Evolutionary conservation across 1,140 invertebrate genomes (phyloP).

Genomic region (Manduca sexta): DNA sequence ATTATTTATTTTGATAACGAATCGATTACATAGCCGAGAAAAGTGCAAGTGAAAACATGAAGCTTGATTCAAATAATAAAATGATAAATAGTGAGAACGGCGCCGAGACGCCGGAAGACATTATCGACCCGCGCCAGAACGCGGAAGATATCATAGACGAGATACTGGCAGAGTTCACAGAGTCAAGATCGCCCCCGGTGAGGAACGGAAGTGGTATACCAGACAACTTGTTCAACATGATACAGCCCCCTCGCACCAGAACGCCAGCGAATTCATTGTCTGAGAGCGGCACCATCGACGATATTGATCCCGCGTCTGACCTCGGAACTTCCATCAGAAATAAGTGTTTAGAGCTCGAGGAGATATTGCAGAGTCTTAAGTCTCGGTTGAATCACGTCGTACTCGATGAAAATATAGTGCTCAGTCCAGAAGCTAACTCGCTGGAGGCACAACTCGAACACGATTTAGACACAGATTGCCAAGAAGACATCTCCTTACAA

Average conservation of each 20-base stretch:
- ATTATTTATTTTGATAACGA: slow-evolving; percentile 58
- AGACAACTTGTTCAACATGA: slow-evolving; percentile 55
- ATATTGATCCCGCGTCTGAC: slow-evolving; percentile 67
- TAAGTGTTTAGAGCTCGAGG: slow-evolving; percentile 69
- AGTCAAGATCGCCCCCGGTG: slow-evolving; percentile 41
- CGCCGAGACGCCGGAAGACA: slow-evolving; percentile 51
- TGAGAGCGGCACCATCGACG: slow-evolving; percentile 57
- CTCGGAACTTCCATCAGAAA: slow-evolving; percentile 66
- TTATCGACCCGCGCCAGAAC: slow-evolving; percentile 56
- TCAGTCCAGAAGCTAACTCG: slow-evolving; percentile 66
- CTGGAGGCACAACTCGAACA: slow-evolving; percentile 66
- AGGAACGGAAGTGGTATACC: slow-evolving; percentile 46
- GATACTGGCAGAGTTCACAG: slow-evolving; percentile 62
- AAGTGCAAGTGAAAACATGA: slow-evolving; percentile 40
- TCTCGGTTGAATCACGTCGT: slow-evolving; percentile 69
- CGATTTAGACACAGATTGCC: slow-evolving; percentile 64
- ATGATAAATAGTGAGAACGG: slow-evolving; percentile 57
- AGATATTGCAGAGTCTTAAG: slow-evolving; percentile 68
- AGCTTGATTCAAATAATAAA: slow-evolving; percentile 66
- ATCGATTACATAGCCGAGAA: slow-evolving; percentile 40
- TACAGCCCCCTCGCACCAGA: slow-evolving; percentile 57
- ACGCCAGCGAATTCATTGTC: slow-evolving; percentile 59
- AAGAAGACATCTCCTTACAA: slow-evolving; percentile 62
- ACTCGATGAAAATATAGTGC: slow-evolving; percentile 64
- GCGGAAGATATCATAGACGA: slow-evolving; percentile 65